Percentiles rank a stretch among this genome's conserved stretches.
Evolutionary conservation across 2,797 vertebrate genomes (phyloP).

Genomic region (Decapterus maruadsi): DNA sequence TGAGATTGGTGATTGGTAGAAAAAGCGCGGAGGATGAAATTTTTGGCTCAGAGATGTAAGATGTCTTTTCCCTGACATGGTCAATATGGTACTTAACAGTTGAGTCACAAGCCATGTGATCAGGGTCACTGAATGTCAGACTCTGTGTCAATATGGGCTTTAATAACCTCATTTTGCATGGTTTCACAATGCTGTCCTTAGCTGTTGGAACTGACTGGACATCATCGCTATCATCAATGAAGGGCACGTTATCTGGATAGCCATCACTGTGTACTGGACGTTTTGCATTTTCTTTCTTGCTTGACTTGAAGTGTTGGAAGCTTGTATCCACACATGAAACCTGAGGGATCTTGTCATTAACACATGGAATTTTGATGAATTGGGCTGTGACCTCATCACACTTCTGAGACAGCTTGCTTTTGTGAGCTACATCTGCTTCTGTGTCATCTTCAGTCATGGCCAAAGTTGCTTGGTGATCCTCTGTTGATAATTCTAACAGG

Average conservation of each 20-base stretch:
- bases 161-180: conserved; percentile 26
- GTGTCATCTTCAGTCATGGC: conserved; percentile 61
- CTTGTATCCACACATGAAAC: conserved; percentile 30
- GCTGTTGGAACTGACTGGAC: conserved; percentile 27
- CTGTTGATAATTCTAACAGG: conserved; percentile 13
- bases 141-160: conserved; percentile 20
- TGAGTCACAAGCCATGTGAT: conserved; percentile 72
- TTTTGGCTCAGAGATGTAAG: conserved; percentile 18
- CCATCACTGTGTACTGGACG: conserved; percentile 18
- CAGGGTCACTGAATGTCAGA: background rate
- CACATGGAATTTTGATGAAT: conserved; percentile 11
- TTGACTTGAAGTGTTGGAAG: conserved; percentile 41
- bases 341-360: conserved; percentile 33
- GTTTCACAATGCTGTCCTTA: conserved; percentile 51
- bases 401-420: conserved; percentile 36
- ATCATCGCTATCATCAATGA: conserved; percentile 73
- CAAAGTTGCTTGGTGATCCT: conserved; percentile 44
- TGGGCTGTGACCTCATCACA: conserved; percentile 40
- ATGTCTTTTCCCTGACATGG: conserved; percentile 20
- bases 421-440: conserved; percentile 48
- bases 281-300: conserved; percentile 50
- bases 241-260: conserved; percentile 55
- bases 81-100: conserved; percentile 37
- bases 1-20: conserved; percentile 22
- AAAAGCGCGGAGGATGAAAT: conserved; percentile 23